Evolutionary conservation across 1,140 invertebrate species (phyloP), one percentile per base, ranked within the genome.

Genomic region (Solen grandis): DNA sequence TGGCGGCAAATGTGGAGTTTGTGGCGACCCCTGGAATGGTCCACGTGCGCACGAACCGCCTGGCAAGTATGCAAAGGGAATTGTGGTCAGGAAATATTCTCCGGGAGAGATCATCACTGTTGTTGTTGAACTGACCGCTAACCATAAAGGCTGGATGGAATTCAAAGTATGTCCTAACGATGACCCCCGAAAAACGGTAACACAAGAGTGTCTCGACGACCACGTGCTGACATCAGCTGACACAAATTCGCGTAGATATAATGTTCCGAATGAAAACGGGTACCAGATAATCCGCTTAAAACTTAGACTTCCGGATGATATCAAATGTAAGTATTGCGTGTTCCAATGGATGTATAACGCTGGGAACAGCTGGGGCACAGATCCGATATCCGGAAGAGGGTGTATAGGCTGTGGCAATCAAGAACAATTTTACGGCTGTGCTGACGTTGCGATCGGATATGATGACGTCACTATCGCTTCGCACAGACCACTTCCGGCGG

Each of bases 1-100:
- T 89, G 88, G 86, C 19, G 92, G 92, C 1, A 92, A 92, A 81
- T 93, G 93, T 78, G 93, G 93, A 85, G 60, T 88, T 5, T 89
- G 88, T 78, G 88, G 88, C 0, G 88, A 89, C 50, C 86, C 88
- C 2, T 89, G 83, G 74, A 87, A 88, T 55, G 85, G 86, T 4
- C 85, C 88, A 13, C 85, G 90, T 14, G 78, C 86, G 8, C 90
- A 93, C 81, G 92, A 93, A 81, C 85, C 87, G 25, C 89, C 88
- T 8, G 92, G 92, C 0, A 89, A 87, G 75, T 93, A 88, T 82
- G 92, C 88, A 36, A 91, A 81, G 25, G 92, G 92, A 31, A 87
- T 92, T 31, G 88, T 92, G 46, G 89, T 88, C 29, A 68, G 84
- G 38, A 87, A 86, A 14, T 93, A 92, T 80, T 83, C 73, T 8